Percentiles rank a stretch among this genome's conserved stretches.
Conservation (phyloP, 2,888 invertebrate genomes). For the Caenorhabditis zanzibari region DNA sequence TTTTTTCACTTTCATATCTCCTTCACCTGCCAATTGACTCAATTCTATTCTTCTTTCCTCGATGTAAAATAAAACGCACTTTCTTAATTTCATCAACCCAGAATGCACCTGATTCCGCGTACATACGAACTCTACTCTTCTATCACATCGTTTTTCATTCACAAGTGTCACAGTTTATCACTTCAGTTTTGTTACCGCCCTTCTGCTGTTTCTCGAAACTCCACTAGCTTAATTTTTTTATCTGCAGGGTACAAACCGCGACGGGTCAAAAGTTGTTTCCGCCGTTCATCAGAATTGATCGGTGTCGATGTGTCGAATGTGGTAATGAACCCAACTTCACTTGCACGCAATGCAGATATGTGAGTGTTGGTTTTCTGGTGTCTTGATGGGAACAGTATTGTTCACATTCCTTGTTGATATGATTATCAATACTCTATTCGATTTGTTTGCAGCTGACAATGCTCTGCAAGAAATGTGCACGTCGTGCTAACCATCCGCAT, state of each 20-base stretch:
- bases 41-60: background rate
- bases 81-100: background rate
- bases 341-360: constrained; percentile 36
- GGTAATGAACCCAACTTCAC: constrained; percentile 5
- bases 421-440: too few species aligned
- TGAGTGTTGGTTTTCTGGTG: background rate
- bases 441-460: constrained; percentile 34
- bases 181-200: background rate
- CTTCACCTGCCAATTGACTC: constrained; percentile 2
- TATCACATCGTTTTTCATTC: background rate
- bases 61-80: background rate
- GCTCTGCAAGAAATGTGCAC: constrained; percentile 43
- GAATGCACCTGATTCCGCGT: background rate
- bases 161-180: too few species aligned
- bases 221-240: background rate
- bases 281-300: constrained; percentile 36
- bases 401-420: too few species aligned
- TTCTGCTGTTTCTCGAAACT: background rate
- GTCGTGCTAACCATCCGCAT: constrained; percentile 38
- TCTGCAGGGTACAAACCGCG: constrained; percentile 46
- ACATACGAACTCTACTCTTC: background rate
- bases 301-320: constrained; percentile 39
- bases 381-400: too few species aligned
- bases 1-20: constrained; percentile 2
- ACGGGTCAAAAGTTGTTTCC: constrained; percentile 52